Percentiles rank a stretch among this genome's conserved stretches.
phyloP scores from a whole-genome alignment of 2,888 invertebrate species.

The Limnephilus auricula region DNA sequence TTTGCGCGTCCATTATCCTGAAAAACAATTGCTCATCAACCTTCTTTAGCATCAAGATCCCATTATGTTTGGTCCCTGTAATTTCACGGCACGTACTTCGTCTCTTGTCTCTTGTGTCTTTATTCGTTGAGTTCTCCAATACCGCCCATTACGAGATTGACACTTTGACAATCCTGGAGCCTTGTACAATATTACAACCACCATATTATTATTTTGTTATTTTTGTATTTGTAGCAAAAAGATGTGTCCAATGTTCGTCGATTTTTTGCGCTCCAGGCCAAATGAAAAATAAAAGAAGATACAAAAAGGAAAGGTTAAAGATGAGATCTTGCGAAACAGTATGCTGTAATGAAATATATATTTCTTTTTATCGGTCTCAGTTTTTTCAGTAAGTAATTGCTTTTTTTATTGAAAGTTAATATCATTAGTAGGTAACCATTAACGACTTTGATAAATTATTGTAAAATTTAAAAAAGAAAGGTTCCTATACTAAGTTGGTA shows the following conservation, averaged over 20 bases:
- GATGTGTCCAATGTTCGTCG: neutral
- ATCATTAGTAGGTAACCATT: neutral
- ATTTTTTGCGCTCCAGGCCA: neutral
- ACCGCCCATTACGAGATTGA: slow-evolving; percentile 40
- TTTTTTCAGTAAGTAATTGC: neutral
- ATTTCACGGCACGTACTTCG: slow-evolving; percentile 12
- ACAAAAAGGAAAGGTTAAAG: neutral
- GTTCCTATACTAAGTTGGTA: no score
- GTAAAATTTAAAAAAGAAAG: no score
- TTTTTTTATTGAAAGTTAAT: neutral
- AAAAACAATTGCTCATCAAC: slow-evolving; percentile 24
- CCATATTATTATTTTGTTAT: neutral
- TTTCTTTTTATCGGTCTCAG: neutral
- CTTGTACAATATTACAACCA: neutral
- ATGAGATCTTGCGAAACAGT: neutral
- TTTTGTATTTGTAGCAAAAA: neutral
- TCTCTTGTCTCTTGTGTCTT: neutral
- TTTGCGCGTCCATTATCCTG: slow-evolving; percentile 30
- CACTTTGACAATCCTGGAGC: slow-evolving; percentile 12
- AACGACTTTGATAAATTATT: neutral
- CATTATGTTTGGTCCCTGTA: slow-evolving; percentile 18
- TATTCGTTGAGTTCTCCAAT: neutral
- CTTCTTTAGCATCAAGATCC: slow-evolving; percentile 16
- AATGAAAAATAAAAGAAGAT: neutral
- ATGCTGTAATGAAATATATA: neutral